phyloP scores from a whole-genome alignment of 2,888 invertebrate genomes.

The Perizoma affinitatum region DNA sequence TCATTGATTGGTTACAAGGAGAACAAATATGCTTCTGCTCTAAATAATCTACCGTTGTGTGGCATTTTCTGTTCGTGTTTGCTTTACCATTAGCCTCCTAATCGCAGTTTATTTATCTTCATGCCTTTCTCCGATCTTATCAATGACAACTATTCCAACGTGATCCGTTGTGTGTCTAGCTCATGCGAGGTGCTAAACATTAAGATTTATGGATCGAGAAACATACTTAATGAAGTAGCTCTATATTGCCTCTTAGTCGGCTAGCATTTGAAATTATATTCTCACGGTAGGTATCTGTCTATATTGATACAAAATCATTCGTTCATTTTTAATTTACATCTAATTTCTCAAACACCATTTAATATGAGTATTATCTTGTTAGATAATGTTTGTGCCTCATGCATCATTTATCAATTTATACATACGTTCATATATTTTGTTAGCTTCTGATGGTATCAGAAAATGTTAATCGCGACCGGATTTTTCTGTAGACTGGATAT shows the following conservation, averaged over 20 bases:
- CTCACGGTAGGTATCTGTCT: slow-evolving; percentile 48
- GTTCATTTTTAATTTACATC: slow-evolving; percentile 40
- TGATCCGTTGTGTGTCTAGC: slow-evolving; percentile 33
- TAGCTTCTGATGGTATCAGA: slow-evolving; percentile 75
- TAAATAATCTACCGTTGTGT: slow-evolving; percentile 23
- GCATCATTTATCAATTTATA: slow-evolving; percentile 76
- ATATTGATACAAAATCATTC: slow-evolving; percentile 51
- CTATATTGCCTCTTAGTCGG: slow-evolving; percentile 61
- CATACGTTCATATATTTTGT: slow-evolving; percentile 60
- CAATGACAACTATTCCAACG: slow-evolving; percentile 33
- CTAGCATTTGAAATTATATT: slow-evolving; percentile 61
- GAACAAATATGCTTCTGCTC: slow-evolving; percentile 1
- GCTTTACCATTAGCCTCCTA: slow-evolving; percentile 37
- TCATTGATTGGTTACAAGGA: slow-evolving; percentile 7
- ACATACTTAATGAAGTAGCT: slow-evolving; percentile 75
- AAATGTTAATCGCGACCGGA: slow-evolving; percentile 71
- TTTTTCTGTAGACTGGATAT: slow-evolving; percentile 61
- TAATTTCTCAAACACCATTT: slow-evolving; percentile 23
- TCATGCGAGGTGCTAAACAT: slow-evolving; percentile 58
- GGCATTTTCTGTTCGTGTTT: slow-evolving; percentile 32
- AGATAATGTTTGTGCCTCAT: slow-evolving; percentile 50
- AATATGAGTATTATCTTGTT: slow-evolving; percentile 22
- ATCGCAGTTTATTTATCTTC: slow-evolving; percentile 54
- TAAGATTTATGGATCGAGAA: slow-evolving; percentile 78
- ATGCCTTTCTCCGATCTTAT: slow-evolving; percentile 61